These are phyloP conservation scores for Calidris pugnax DNA, from an alignment of 2,113 vertebrate species.

Conservation along the genomic window DNA sequence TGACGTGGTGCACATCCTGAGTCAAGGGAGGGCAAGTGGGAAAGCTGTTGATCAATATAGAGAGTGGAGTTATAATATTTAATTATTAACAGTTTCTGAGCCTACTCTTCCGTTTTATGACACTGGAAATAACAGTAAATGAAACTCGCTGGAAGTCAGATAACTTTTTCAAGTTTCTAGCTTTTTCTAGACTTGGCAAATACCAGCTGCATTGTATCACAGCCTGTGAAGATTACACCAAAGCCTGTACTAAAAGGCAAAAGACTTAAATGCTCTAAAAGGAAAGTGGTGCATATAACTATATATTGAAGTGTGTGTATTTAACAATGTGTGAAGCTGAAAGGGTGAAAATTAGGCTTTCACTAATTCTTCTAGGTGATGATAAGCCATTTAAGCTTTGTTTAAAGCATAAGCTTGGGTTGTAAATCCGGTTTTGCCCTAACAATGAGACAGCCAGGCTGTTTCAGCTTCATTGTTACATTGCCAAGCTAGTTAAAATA, in stretches of 20 bases:
- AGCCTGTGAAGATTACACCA: not conserved
- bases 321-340: not conserved
- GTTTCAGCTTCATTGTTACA: not conserved
- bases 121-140: not conserved
- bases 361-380: not conserved
- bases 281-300: not conserved
- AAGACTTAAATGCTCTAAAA: not conserved
- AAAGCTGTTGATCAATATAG: not conserved
- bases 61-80: not conserved
- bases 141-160: not conserved
- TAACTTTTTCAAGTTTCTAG: not conserved
- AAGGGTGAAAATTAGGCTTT: not conserved
- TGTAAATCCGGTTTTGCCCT: slow-evolving; percentile 2
- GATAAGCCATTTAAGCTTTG: not conserved
- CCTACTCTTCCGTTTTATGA: not conserved
- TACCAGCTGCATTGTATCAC: not conserved
- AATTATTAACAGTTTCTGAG: not conserved
- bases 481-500: not conserved
- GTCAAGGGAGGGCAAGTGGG: not conserved
- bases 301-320: not conserved
- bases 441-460: not conserved
- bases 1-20: not conserved
- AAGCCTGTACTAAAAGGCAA: not conserved
- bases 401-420: not conserved
- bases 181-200: not conserved